Base-by-base conservation (phyloP, 2,797 vertebrate genomes). In the Pangasius djambal region DNA sequence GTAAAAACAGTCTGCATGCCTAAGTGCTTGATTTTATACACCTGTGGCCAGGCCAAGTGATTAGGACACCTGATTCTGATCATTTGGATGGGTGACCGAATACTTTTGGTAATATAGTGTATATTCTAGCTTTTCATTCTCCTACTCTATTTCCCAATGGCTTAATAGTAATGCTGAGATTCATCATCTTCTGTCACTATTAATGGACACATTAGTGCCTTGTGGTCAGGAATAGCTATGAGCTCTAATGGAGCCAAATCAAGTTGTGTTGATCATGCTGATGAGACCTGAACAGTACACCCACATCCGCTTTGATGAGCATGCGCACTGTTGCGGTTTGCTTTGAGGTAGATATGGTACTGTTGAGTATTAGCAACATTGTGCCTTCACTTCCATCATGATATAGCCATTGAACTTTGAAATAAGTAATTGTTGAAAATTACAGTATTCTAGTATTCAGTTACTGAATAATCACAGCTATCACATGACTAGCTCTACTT, bases 151-250 rank as follows among this genome's bases (percentile, higher is more conserved):
- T 77, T n/a, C 75, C 72, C 13, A 77, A 6, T 55, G 50, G 28
- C 75, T 78, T 78, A 55, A 52, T 31, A 78, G 50, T 7, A 31
- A 18, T 78, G 6, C 50, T 31, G n/a, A 55, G 28, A 55, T 55
- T 78, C 48, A 55, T 55, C 50, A 78, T 52, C 28, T 15, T 10
- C 25, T 50, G 25, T 67, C 44, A 55, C 61, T 28, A 20, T 31
- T 79, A 79, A 52, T 87, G 20, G n/a, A 67, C 10, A 28, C 86
- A 61, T 86, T 59, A 59, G 34, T 59, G 40, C 15, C 55, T 79
- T 61, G 25, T 25, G 10, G 9, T 69, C 22, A 40, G 50, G 61
- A 67, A 81, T 3, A 82, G 50, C 34, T 83, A n/a, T 72, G 37
- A 31, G 77, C n/a, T 44, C 1, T 83, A 63, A 63, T 63, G 79